A percentile compares a stretch with the other conserved stretches of the same genome.
Conservation (phyloP, 2,797 vertebrate genomes). For the Hemibagrus guttatus region DNA sequence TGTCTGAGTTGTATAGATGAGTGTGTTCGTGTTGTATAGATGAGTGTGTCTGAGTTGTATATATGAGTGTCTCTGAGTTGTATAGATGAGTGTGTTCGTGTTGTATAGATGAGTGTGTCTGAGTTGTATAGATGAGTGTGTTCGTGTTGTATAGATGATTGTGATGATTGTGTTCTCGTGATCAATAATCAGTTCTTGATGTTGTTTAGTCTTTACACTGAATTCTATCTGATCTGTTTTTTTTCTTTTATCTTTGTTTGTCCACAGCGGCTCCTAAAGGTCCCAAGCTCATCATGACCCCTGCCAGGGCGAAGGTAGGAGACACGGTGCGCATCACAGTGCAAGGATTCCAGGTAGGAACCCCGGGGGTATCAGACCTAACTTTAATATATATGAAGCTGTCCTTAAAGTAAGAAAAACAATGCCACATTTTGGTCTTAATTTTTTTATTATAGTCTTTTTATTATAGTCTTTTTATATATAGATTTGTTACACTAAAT, state of each 20-base stretch:
- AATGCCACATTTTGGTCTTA: background rate
- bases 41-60: no score
- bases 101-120: no score
- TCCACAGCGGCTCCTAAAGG: conserved; percentile 90
- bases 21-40: no score
- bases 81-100: no score
- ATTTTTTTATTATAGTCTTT: no score
- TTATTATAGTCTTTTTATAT: background rate
- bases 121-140: no score
- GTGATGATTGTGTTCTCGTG: no score
- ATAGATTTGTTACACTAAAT: no score
- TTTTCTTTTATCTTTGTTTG: conserved; percentile 35
- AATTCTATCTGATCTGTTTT: background rate
- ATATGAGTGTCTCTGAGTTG: no score
- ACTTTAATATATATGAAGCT: background rate
- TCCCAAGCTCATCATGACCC: conserved; percentile 89
- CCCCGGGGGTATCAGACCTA: conserved; percentile 70
- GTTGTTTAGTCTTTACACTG: background rate
- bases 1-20: no score
- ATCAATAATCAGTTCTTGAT: background rate
- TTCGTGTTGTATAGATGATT: no score
- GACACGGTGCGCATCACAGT: conserved; percentile 94
- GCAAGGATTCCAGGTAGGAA: conserved; percentile 93
- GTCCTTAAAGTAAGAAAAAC: background rate
- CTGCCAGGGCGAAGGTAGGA: conserved; percentile 88